phyloP scores from a whole-genome alignment of 2,888 invertebrate genomes.

The Pseudococcus viburni region DNA sequence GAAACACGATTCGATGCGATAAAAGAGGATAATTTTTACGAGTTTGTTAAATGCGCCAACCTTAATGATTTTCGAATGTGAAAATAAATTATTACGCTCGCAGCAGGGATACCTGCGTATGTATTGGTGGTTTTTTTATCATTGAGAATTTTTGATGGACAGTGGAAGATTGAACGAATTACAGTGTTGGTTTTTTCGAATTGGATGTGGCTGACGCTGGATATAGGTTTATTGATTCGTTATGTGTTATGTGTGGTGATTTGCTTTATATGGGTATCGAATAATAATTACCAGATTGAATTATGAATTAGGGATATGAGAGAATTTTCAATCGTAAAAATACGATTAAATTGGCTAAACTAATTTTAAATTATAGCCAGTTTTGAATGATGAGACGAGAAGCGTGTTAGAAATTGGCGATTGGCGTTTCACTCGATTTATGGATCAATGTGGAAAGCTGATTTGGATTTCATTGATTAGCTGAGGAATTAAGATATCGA shows the following conservation, averaged over 20 bases:
- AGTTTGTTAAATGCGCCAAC: not conserved
- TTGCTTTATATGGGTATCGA: not conserved
- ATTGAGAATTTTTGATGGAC: not conserved
- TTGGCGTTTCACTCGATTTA: too few relatives aligned
- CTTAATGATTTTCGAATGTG: slow-evolving; percentile 44
- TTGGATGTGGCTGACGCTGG: not conserved
- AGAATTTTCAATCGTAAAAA: not conserved
- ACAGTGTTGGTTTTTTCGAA: not conserved
- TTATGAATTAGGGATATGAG: not conserved
- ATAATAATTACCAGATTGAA: not conserved
- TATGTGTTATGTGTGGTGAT: slow-evolving; percentile 28
- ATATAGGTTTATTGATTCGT: slow-evolving; percentile 18
- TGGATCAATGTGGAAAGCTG: too few relatives aligned
- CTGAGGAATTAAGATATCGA: too few relatives aligned
- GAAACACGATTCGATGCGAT: not conserved
- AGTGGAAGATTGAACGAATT: not conserved
- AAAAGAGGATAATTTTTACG: not conserved
- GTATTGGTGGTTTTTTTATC: not conserved
- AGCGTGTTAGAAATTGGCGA: too few relatives aligned
- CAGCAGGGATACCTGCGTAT: not conserved
- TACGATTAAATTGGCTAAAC: not conserved
- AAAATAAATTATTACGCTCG: slow-evolving; percentile 35
- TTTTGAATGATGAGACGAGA: not conserved
- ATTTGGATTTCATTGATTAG: not conserved
- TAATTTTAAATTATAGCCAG: not conserved